Evolutionary conservation across 1,140 invertebrate species (phyloP), one percentile per base, ranked within the genome.

Genomic region (Caenorhabditis latens): DNA sequence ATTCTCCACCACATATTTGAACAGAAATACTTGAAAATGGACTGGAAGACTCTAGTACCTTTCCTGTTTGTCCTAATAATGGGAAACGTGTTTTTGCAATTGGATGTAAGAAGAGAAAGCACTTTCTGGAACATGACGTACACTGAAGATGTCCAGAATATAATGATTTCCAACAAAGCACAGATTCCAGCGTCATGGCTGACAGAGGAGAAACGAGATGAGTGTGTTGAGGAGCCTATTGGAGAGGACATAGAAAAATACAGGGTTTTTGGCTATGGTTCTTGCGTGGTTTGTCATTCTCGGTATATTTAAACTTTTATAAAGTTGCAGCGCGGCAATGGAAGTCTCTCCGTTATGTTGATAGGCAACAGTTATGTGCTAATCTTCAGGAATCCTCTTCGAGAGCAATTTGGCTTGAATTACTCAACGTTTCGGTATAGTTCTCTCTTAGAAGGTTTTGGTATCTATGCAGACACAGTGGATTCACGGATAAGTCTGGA

Each of bases 281-380:
- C 32, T 32, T 32, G 32, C 32, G 32, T 32, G 32, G 32, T 32
- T 32, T 32, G 32, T 32, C 32, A 32, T 32, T 32, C 32, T 32
- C 32, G 0, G 2, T 32, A 32, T 2, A 32, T 32, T 32, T 32
- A 32, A 19, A n/a, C 14, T 61, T n/a, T 19, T 19, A 42, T 42
- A 19, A 6, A 4, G 5, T 83, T 84, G 32, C 50, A 84, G 57
- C 6, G 5, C 13, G 84, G 84, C 11, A 42, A 61, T 32, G 84
- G 84, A 5, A 63, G 16, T 21, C 6, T 43, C 8, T 43, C 42
- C 16, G 24, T 84, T 4, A 61, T 84, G 57, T n/a, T 65, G 42
- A 53, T 84, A 9, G 84, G 84, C 0, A 84, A 84, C 58, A 84
- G 84, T 42, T 84, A 65, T 53, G 84, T 42, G 14, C 5, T 84